Percentiles rank a stretch among this genome's conserved stretches.
Conservation (phyloP, 1,140 invertebrate genomes). For the Drosophila nigrodunni region DNA sequence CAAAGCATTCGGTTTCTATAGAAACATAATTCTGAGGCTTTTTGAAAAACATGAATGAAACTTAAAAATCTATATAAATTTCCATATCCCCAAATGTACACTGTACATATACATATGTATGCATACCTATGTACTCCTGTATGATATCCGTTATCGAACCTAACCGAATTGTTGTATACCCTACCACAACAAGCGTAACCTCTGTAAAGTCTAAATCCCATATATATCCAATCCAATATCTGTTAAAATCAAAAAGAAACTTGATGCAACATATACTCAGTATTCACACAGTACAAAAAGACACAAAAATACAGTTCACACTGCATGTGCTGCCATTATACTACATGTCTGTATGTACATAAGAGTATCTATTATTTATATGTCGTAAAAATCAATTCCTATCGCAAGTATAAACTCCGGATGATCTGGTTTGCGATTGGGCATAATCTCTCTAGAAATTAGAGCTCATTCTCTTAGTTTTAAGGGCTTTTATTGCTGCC, state of each 20-base stretch:
- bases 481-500: slow-evolving; percentile 26
- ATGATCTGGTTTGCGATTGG: slow-evolving; percentile 39
- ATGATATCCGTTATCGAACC: slow-evolving; percentile 26
- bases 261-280: slow-evolving; percentile 24
- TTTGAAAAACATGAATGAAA: slow-evolving; percentile 57
- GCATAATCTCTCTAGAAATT: slow-evolving; percentile 27
- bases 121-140: slow-evolving; percentile 25
- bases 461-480: slow-evolving; percentile 21
- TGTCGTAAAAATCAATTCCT: slow-evolving; percentile 26
- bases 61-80: slow-evolving; percentile 6
- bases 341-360: slow-evolving; percentile 37
- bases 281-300: slow-evolving; percentile 9
- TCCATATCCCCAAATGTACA: slow-evolving; percentile 26
- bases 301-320: slow-evolving; percentile 43
- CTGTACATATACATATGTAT: slow-evolving; percentile 6
- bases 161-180: slow-evolving; percentile 74
- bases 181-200: slow-evolving; percentile 61
- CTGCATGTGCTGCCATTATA: slow-evolving; percentile 63
- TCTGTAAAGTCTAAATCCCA: slow-evolving; percentile 50
- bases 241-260: slow-evolving; percentile 6
- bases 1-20: slow-evolving; percentile 50
- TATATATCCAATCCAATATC: slow-evolving; percentile 45
- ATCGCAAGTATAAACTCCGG: slow-evolving; percentile 55
- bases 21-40: slow-evolving; percentile 60
- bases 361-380: slow-evolving; percentile 13